phyloP scores from a whole-genome alignment of 2,797 vertebrate genomes.

The Mus minutoides region DNA sequence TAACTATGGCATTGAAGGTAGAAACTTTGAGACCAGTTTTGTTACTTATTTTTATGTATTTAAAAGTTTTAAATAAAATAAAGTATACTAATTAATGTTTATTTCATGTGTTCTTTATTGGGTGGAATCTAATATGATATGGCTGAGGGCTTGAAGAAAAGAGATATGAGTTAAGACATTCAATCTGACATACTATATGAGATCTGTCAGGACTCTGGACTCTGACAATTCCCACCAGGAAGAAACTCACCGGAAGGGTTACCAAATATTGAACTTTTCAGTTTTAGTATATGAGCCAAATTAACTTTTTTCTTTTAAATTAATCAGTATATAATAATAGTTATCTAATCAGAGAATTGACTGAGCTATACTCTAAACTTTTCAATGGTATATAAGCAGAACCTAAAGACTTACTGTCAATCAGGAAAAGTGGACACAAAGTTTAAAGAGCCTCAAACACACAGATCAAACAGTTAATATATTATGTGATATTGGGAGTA shows the following conservation, averaged over 20 bases:
- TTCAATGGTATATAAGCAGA: neutral
- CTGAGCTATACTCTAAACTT: neutral
- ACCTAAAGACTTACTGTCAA: neutral
- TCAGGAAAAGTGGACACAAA: neutral
- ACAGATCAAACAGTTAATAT: neutral
- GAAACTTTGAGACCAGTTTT: neutral
- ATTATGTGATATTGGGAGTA: neutral
- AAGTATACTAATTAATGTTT: neutral
- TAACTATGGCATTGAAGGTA: neutral
- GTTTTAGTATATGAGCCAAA: neutral
- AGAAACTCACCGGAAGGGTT: too few species aligned
- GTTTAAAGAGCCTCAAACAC: neutral
- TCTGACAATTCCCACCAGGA: neutral
- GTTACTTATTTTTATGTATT: constrained; percentile 8
- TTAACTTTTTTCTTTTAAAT: neutral
- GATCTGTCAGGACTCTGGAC: neutral
- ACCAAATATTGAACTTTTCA: neutral
- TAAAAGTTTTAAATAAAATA: constrained; percentile 8
- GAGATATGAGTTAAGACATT: neutral
- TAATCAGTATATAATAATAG: neutral
- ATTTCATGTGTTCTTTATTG: neutral
- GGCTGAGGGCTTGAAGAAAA: neutral
- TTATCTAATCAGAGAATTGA: neutral
- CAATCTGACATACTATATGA: neutral
- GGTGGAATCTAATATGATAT: neutral